Evolutionary conservation across 2,797 vertebrate genomes (phyloP), one percentile per base, ranked within the genome.

Genomic region (Labeo calbasu): DNA sequence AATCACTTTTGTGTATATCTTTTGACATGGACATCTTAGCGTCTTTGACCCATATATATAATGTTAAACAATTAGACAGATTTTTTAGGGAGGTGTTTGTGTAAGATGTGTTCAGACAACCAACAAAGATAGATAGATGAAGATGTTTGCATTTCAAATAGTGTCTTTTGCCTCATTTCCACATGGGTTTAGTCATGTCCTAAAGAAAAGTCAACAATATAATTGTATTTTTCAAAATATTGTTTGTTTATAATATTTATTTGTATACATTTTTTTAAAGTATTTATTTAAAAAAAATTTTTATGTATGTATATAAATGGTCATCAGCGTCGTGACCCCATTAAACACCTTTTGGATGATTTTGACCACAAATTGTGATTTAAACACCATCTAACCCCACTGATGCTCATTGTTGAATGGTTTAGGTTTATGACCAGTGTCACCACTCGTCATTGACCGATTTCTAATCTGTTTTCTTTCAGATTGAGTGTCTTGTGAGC

Each of bases 391-490:
- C 17, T 2, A 8, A 51, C 70, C 9, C 21, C 70, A 6, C 46
- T 72, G 8, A 51, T 28, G 48, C 9, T 21, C 2, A 6, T 53
- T 32, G 48, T 32, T 51, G 15, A 32, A 1, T 19, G 70, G 70
- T 17, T 72, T 46, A 25, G 15, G n/a, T 61, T 61, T 25, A 61
- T 61, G n/a, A 11, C 6, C 65, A 12, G 40, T 25, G 40, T 23
- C 59, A 70, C 15, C 14, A 51, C 70, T 28, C 6, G 43, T 46
- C 25, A 25, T 63, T 63, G 59, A 2, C 59, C 28, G n/a, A 15
- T 63, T 63, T 63, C 21, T 68, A 79, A 15, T 66, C 57, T 63
- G 84, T 28, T n/a, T 70, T 80, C n/a, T 84, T 70, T 77, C 55
- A 85, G 70, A 25, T 51, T 14, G 57, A 23, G 73, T 77, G 70